A percentile compares a stretch with the other conserved stretches of the same genome.
phyloP scores from a whole-genome alignment of 2,797 vertebrate genomes.

The Pantherophis vulpinus region DNA sequence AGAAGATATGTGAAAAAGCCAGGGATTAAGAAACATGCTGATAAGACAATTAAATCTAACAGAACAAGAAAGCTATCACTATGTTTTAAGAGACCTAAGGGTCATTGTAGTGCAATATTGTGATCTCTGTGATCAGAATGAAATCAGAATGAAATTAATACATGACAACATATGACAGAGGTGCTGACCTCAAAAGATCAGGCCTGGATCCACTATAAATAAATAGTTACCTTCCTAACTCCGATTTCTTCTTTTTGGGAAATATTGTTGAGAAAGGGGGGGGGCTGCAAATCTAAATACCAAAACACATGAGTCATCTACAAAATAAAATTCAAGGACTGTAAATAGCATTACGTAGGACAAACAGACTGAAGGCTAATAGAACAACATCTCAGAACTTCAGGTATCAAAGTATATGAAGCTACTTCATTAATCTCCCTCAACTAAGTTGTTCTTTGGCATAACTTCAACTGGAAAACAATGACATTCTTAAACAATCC shows the following conservation, averaged over 20 bases:
- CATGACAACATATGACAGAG: background rate
- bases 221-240: background rate
- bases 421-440: background rate
- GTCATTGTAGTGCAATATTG: background rate
- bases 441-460: background rate
- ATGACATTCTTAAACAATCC: background rate
- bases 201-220: background rate
- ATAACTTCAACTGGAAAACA: background rate
- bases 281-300: background rate
- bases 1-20: background rate
- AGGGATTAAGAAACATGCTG: background rate
- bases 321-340: background rate
- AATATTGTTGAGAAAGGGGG: background rate
- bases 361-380: background rate
- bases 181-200: background rate
- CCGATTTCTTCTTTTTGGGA: background rate
- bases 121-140: background rate
- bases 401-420: background rate
- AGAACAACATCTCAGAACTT: background rate
- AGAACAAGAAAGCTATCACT: background rate
- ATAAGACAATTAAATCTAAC: slow-evolving; percentile 10
- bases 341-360: background rate
- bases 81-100: background rate
- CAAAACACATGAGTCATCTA: background rate
- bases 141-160: background rate